A percentile compares a stretch with the other conserved stretches of the same genome.
Conservation (phyloP, 2,797 vertebrate genomes). For the Sebastes vulpes region DNA sequence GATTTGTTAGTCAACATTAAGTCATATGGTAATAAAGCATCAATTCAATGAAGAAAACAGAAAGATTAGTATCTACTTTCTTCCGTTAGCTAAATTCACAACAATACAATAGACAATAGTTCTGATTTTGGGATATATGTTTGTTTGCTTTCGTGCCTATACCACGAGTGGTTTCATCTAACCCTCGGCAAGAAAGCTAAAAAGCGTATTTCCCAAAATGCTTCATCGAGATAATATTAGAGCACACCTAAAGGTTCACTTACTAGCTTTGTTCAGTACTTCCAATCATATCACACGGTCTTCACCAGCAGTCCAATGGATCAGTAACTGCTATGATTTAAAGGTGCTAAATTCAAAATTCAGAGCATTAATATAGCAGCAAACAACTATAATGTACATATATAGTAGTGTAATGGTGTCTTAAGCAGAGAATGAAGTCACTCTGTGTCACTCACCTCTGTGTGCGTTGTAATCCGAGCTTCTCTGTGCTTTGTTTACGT, state of each 20-base stretch:
- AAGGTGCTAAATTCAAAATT: neutral
- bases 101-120: neutral
- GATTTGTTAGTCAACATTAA: conserved; percentile 3
- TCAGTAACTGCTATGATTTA: neutral
- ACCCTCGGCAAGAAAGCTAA: neutral
- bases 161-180: neutral
- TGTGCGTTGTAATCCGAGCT: neutral
- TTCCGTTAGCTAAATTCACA: neutral
- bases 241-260: neutral
- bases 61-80: neutral
- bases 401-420: neutral
- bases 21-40: neutral
- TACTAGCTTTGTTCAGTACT: neutral
- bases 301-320: neutral
- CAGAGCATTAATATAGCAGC: neutral
- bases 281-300: neutral
- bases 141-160: too few species aligned
- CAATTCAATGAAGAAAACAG: neutral
- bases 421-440: neutral
- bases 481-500: neutral
- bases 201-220: too few species aligned
- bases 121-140: neutral
- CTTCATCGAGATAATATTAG: neutral
- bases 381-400: neutral
- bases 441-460: neutral